These are phyloP conservation scores for Psilanteris sp. DNA, from an alignment of 1,140 invertebrate genomes.

Conservation along the genomic window DNA sequence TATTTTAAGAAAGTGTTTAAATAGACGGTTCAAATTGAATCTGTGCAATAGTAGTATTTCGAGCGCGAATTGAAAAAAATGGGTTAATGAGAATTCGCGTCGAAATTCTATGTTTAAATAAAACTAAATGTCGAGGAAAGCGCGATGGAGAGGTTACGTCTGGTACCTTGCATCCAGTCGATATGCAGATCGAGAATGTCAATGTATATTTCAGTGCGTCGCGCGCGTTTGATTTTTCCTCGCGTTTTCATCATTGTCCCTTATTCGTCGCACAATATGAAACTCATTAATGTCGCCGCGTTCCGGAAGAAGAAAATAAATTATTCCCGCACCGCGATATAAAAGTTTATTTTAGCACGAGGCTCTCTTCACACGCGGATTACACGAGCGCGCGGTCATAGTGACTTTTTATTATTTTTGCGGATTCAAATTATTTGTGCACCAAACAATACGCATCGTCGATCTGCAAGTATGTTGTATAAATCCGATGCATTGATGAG, in stretches of 20 bases:
- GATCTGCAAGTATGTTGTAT: no score
- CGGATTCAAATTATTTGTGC: not conserved
- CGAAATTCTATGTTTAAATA: conserved; percentile 21
- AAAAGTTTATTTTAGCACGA: not conserved
- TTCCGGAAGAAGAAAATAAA: not conserved
- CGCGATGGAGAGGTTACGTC: no score
- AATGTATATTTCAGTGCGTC: no score
- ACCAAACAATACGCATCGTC: no score
- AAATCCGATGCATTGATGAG: no score
- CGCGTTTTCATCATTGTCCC: no score
- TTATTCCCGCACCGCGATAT: not conserved
- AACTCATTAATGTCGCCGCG: not conserved
- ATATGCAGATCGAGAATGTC: conserved; percentile 2
- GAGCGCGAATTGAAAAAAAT: conserved; percentile 19
- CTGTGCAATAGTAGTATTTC: conserved; percentile 9
- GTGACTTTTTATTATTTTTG: conserved; percentile 1
- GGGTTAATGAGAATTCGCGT: conserved; percentile 18
- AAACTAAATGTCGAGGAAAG: conserved; percentile 11
- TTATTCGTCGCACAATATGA: not conserved
- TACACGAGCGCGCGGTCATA: no score
- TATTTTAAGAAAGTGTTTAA: conserved; percentile 14
- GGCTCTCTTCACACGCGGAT: no score
- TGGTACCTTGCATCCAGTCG: not conserved
- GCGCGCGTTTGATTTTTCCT: no score
- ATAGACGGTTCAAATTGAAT: conserved; percentile 11